Percentiles rank a stretch among this genome's conserved stretches.
phyloP scores from a whole-genome alignment of 2,797 vertebrate genomes.

The Lithobates pipiens region DNA sequence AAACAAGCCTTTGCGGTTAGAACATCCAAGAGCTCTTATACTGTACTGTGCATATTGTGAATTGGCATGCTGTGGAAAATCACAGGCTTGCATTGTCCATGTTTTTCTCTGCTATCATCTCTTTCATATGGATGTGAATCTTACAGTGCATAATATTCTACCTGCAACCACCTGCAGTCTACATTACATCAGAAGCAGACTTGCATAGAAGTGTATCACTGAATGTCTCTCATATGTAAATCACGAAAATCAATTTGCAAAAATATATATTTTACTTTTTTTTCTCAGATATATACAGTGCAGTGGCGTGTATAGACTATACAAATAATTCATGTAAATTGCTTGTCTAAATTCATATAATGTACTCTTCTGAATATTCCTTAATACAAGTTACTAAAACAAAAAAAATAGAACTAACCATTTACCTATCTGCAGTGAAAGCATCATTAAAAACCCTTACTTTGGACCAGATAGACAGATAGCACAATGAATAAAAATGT shows the following conservation, averaged over 20 bases:
- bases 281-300: too few relatives aligned
- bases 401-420: too few relatives aligned
- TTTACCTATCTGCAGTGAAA: too few relatives aligned
- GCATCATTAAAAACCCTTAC: too few relatives aligned
- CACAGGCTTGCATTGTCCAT: conserved; percentile 36
- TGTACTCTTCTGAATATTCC: too few relatives aligned
- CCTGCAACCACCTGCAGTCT: conserved; percentile 48
- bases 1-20: conserved; percentile 44
- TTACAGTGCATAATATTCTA: conserved; percentile 45
- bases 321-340: too few relatives aligned
- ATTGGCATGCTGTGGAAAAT: conserved; percentile 47
- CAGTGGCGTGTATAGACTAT: too few relatives aligned
- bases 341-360: too few relatives aligned
- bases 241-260: background rate
- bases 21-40: conserved; percentile 47
- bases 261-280: too few relatives aligned
- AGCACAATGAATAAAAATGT: too few relatives aligned
- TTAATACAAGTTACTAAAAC: too few relatives aligned
- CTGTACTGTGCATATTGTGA: conserved; percentile 16
- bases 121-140: conserved; percentile 49
- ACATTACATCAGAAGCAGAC: conserved; percentile 10
- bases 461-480: too few relatives aligned
- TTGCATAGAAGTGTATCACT: background rate
- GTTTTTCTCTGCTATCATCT: conserved; percentile 54
- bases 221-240: conserved; percentile 7